These are phyloP conservation scores for Pipra filicauda DNA, from an alignment of 2,113 vertebrate genomes.

Conservation along the genomic window DNA sequence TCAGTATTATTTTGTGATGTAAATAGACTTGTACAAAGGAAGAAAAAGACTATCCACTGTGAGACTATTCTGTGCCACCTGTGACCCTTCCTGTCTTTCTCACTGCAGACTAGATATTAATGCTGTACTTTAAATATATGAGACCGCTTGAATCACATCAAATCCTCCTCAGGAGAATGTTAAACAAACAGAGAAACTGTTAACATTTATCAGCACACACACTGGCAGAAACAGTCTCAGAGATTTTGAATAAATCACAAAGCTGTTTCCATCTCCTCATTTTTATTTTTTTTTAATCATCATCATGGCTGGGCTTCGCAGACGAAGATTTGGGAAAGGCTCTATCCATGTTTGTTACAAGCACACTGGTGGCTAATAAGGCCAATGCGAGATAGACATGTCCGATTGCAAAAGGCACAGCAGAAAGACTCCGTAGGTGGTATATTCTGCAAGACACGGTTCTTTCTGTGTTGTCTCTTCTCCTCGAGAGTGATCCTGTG, in stretches of 20 bases:
- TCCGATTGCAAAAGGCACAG: too few relatives aligned
- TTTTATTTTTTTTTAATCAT: not conserved
- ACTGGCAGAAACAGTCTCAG: not conserved
- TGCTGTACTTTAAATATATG: not conserved
- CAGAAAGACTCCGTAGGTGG: too few relatives aligned
- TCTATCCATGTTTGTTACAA: too few relatives aligned
- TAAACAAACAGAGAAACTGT: constrained; percentile 36
- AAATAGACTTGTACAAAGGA: not conserved
- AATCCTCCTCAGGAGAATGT: not conserved
- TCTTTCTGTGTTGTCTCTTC: too few relatives aligned
- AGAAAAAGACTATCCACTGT: not conserved
- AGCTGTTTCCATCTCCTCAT: not conserved
- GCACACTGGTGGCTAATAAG: too few relatives aligned
- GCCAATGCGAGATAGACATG: too few relatives aligned
- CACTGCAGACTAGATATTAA: not conserved
- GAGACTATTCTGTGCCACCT: not conserved
- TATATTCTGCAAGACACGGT: too few relatives aligned
- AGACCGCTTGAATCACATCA: not conserved
- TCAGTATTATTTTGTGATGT: not conserved
- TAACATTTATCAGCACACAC: constrained; percentile 41
- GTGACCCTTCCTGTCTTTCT: not conserved
- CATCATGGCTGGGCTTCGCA: too few relatives aligned
- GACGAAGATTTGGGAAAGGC: too few relatives aligned
- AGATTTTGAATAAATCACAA: constrained; percentile 39
- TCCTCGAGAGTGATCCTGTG: too few relatives aligned